phyloP scores from a whole-genome alignment of 2,113 vertebrate genomes.

The Zapornia atra region DNA sequence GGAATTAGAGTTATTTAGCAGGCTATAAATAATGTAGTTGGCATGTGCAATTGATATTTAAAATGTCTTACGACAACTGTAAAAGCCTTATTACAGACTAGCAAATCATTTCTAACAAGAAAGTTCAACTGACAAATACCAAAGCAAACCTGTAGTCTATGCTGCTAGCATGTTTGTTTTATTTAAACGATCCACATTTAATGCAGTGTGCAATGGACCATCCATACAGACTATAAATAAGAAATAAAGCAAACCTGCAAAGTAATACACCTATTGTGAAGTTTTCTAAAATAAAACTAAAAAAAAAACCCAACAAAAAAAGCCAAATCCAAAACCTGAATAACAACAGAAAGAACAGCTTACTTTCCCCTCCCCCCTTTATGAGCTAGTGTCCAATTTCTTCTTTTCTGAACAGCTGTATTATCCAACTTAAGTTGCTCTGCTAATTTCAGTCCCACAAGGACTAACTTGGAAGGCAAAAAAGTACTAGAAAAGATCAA shows the following conservation, averaged over 20 bases:
- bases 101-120: slow-evolving; percentile 75
- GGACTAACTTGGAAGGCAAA: slow-evolving; percentile 81
- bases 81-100: slow-evolving; percentile 73
- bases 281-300: slow-evolving; percentile 37
- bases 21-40: slow-evolving; percentile 76
- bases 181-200: slow-evolving; percentile 42
- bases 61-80: slow-evolving; percentile 71
- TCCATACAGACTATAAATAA: slow-evolving; percentile 15
- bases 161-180: slow-evolving; percentile 22
- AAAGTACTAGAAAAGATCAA: slow-evolving; percentile 83
- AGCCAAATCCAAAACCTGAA: background rate
- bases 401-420: slow-evolving; percentile 80
- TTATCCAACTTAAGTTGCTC: slow-evolving; percentile 83
- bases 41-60: slow-evolving; percentile 75
- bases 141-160: slow-evolving; percentile 40
- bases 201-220: slow-evolving; percentile 15
- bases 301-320: background rate
- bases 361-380: slow-evolving; percentile 53
- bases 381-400: slow-evolving; percentile 77
- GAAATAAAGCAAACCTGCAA: background rate
- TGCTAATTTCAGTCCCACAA: slow-evolving; percentile 83
- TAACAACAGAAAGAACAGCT: slow-evolving; percentile 67
- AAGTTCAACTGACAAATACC: slow-evolving; percentile 68
- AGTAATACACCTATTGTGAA: background rate
- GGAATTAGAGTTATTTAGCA: slow-evolving; percentile 74